Conservation (phyloP, 1,140 invertebrate species). For the Wasmannia auropunctata region DNA sequence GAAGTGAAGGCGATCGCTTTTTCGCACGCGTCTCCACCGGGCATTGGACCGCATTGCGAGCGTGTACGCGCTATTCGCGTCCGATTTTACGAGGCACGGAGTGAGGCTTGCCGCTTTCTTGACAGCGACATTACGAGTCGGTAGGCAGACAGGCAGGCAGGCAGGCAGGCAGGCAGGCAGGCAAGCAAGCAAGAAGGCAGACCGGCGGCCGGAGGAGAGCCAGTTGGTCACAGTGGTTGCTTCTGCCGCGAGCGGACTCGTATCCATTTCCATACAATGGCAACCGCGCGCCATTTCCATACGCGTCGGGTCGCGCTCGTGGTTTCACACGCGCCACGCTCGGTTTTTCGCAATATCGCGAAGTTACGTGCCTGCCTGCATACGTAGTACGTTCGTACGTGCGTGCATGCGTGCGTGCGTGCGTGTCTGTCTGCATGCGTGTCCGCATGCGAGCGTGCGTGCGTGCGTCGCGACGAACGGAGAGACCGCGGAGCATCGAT, state of each 20-base stretch:
- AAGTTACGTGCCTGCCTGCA: slow-evolving; percentile 14
- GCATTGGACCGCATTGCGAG: slow-evolving; percentile 41
- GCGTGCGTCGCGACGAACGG: slow-evolving; percentile 40
- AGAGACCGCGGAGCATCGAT: slow-evolving; percentile 46
- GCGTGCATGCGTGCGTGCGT: neutral
- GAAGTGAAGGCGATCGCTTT: neutral
- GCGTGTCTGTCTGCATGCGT: slow-evolving; percentile 31
- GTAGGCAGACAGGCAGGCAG: slow-evolving; percentile 34
- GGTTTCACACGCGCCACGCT: slow-evolving; percentile 80
- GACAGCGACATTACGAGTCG: slow-evolving; percentile 81
- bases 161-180: slow-evolving; percentile 46
- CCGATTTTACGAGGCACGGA: slow-evolving; percentile 80
- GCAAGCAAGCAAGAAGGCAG: slow-evolving; percentile 38
- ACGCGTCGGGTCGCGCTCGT: slow-evolving; percentile 78
- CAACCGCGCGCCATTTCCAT: slow-evolving; percentile 80
- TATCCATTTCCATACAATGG: slow-evolving; percentile 77
- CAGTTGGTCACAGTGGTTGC: slow-evolving; percentile 82
- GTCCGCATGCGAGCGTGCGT: slow-evolving; percentile 25
- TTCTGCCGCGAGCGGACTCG: slow-evolving; percentile 72
- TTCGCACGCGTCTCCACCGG: neutral
- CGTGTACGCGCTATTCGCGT: slow-evolving; percentile 60
- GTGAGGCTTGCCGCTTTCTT: slow-evolving; percentile 80
- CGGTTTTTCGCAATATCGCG: slow-evolving; percentile 66
- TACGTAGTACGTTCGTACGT: slow-evolving; percentile 26
- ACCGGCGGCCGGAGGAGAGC: slow-evolving; percentile 66